Evolutionary conservation across 1,140 invertebrate species (phyloP).

Genomic region (Drosophila neocordata): DNA sequence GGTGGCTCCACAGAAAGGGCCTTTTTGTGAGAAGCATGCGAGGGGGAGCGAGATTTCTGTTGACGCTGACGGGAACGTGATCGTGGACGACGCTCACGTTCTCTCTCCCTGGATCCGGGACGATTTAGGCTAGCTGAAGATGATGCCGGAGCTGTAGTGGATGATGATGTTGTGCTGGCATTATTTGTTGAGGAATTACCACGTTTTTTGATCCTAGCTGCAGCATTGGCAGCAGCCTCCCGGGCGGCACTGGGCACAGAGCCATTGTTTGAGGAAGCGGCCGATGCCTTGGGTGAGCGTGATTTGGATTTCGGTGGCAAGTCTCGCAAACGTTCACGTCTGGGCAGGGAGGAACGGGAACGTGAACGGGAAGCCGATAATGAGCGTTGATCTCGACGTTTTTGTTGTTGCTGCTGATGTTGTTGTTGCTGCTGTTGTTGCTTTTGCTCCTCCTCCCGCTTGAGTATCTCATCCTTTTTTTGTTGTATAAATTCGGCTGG

Average conservation of each 20-base stretch:
- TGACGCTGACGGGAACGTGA: slow-evolving; percentile 57
- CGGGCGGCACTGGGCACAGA: slow-evolving; percentile 56
- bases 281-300: slow-evolving; percentile 39
- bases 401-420: not conserved
- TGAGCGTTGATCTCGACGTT: slow-evolving; percentile 2
- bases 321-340: slow-evolving; percentile 56
- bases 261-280: slow-evolving; percentile 50
- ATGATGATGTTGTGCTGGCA: slow-evolving; percentile 7
- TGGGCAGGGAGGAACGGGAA: slow-evolving; percentile 33
- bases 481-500: slow-evolving; percentile 96
- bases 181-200: slow-evolving; percentile 45
- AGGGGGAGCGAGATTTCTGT: slow-evolving; percentile 64
- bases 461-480: slow-evolving; percentile 98
- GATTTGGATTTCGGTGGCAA: slow-evolving; percentile 58
- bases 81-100: slow-evolving; percentile 45
- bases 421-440: slow-evolving; percentile 58
- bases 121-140: slow-evolving; percentile 6
- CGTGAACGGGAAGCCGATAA: slow-evolving; percentile 63
- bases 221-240: slow-evolving; percentile 71
- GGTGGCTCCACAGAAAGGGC: slow-evolving; percentile 11
- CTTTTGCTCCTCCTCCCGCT: slow-evolving; percentile 85
- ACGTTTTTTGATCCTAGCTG: slow-evolving; percentile 68
- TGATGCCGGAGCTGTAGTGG: slow-evolving; percentile 13
- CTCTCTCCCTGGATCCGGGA: slow-evolving; percentile 46
- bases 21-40: slow-evolving; percentile 67